Conservation (phyloP, 2,113 vertebrate genomes). For the Cyphomyrus discorhynchus region DNA sequence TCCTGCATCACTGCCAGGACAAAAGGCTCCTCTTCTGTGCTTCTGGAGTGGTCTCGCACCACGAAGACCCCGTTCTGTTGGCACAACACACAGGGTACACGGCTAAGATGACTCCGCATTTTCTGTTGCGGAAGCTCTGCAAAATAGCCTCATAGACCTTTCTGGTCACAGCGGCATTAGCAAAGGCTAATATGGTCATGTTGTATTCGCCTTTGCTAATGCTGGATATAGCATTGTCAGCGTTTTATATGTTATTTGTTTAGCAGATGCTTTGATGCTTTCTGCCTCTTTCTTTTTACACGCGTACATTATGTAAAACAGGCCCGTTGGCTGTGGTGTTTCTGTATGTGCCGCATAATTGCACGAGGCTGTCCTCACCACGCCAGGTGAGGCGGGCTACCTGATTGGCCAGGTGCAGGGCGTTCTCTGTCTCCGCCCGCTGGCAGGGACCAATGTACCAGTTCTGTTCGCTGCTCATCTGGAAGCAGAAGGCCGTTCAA, state of each 20-base stretch:
- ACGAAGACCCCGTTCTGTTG: conserved; percentile 77
- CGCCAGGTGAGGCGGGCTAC: conserved; percentile 47
- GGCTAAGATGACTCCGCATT: neutral
- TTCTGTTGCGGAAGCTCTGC: neutral
- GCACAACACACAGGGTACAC: neutral
- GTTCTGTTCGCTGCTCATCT: conserved; percentile 55
- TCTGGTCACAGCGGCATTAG: neutral
- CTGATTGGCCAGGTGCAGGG: conserved; percentile 64
- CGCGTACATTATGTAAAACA: neutral
- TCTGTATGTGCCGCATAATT: neutral
- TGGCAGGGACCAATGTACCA: conserved; percentile 73
- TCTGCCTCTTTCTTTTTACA: neutral
- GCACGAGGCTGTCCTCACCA: neutral
- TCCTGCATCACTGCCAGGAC: conserved; percentile 74
- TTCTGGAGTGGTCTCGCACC: conserved; percentile 74
- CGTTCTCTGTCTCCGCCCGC: conserved; percentile 69
- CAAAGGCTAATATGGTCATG: neutral
- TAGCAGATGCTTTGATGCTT: neutral
- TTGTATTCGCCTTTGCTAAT: neutral
- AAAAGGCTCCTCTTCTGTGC: conserved; percentile 67
- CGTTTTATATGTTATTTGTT: neutral
- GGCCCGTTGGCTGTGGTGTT: neutral
- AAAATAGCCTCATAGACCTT: neutral
- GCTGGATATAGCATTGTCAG: neutral
- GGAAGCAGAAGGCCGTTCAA: neutral